Conservation (phyloP, 2,888 invertebrate genomes). For the Callimorpha dominula region DNA sequence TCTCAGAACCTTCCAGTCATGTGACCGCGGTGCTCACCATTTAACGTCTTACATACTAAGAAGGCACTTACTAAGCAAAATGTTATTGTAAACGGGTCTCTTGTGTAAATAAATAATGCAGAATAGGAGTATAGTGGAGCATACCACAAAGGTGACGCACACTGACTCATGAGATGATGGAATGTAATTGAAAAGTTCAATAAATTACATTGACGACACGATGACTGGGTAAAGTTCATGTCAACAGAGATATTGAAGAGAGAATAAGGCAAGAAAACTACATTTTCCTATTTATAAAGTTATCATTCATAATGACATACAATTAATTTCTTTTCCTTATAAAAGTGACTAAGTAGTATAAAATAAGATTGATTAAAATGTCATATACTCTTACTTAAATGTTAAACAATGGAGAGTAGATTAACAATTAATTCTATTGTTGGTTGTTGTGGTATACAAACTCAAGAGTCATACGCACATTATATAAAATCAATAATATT, state of each 20-base stretch:
- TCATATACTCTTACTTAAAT: too few relatives aligned
- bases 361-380: too few relatives aligned
- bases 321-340: too few relatives aligned
- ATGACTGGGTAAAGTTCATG: background rate
- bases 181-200: slow-evolving; percentile 73
- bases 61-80: slow-evolving; percentile 2
- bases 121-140: slow-evolving; percentile 22
- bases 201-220: background rate
- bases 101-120: slow-evolving; percentile 11
- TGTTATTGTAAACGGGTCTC: slow-evolving; percentile 6
- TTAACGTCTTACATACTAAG: slow-evolving; percentile 12
- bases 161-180: slow-evolving; percentile 69
- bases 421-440: too few relatives aligned
- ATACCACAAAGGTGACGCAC: slow-evolving; percentile 47
- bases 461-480: too few relatives aligned
- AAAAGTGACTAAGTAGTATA: too few relatives aligned
- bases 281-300: too few relatives aligned
- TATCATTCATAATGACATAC: too few relatives aligned
- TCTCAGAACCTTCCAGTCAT: background rate
- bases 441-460: too few relatives aligned
- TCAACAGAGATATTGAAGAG: background rate
- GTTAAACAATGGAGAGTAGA: too few relatives aligned
- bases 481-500: too few relatives aligned
- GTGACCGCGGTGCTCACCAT: background rate
- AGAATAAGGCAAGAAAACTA: too few relatives aligned